Evolutionary conservation across 2,113 vertebrate genomes (phyloP), one percentile per base, ranked within the genome.

Genomic region (Pygoscelis antarcticus): DNA sequence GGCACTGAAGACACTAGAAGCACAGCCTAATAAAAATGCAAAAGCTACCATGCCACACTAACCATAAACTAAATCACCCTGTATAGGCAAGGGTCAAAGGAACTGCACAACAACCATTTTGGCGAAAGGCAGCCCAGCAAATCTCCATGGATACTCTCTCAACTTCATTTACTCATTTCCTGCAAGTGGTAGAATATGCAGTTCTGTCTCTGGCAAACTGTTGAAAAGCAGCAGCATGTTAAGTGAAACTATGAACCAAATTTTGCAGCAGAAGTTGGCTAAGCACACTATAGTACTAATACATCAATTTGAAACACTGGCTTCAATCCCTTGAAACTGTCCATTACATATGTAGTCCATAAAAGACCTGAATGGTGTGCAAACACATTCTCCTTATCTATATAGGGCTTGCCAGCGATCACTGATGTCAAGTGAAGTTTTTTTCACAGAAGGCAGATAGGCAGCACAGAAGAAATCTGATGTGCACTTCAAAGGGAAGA

Each of bases 401-500:
- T 11, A 16, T 1, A 77, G 47, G 32, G 23, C 57, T 60, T 52
- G 58, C 54, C 86, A 77, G 86, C 70, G 94, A 72, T 87, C 91
- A 62, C 40, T 1, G 22, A 36, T 62, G 91, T 58, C 93, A 93
- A 60, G n/a, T 10, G 36, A 25, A 34, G 26, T 55, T 88, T 68
- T 88, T 29, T 23, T 30, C 75, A n/a, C 4, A 64, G 54, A 70
- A 77, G 61, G 54, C 62, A 86, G 76, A 86, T 27, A 11, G 29
- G 64, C 40, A 93, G 55, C 64, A 86, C 40, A 49, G 80, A 15
- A 72, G 36, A 81, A 89, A 83, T 76, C 26, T 65, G 57, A 90
- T 44, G 40, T 87, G 70, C 57, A 40, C 93, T 93, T 90, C 90
- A 89, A 86, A 97, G 79, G 20, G 62, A 80, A 65, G 54, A 72